Evolutionary conservation across 2,797 vertebrate genomes (phyloP).

Genomic region (Triplophysa yarkandensis): DNA sequence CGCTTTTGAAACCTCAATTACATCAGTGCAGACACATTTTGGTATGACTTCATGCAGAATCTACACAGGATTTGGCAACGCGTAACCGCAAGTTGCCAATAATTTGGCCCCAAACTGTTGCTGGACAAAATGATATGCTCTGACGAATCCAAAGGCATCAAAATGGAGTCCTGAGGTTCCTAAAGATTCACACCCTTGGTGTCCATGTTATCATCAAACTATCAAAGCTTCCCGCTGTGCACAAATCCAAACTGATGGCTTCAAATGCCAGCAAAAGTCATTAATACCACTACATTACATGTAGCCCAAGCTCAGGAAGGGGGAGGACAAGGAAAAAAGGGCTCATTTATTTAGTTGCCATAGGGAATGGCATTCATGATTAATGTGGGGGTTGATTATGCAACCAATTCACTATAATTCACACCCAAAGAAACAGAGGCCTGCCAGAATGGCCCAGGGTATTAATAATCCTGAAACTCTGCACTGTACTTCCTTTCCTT

Average conservation of each 20-base stretch:
- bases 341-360: constrained; percentile 79
- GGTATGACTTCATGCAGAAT: background rate
- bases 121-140: background rate
- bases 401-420: constrained; percentile 76
- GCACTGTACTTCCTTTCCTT: constrained; percentile 4
- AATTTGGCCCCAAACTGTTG: background rate
- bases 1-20: background rate
- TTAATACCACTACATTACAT: constrained; percentile 59
- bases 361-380: constrained; percentile 72
- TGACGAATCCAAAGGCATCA: background rate
- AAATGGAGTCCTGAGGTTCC: background rate
- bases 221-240: constrained; percentile 21
- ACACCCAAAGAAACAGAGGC: constrained; percentile 68
- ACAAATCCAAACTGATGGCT: constrained; percentile 44
- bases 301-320: constrained; percentile 46
- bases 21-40: background rate
- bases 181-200: background rate
- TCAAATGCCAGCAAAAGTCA: constrained; percentile 49
- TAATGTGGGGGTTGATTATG: constrained; percentile 78
- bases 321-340: constrained; percentile 52
- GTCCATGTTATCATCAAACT: constrained; percentile 33
- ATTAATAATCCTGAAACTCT: constrained; percentile 52
- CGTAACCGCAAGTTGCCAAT: background rate
- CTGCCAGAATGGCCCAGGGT: constrained; percentile 52
- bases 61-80: background rate